Conservation (phyloP, 2,888 invertebrate species). For the Pegoplata infirma region DNA sequence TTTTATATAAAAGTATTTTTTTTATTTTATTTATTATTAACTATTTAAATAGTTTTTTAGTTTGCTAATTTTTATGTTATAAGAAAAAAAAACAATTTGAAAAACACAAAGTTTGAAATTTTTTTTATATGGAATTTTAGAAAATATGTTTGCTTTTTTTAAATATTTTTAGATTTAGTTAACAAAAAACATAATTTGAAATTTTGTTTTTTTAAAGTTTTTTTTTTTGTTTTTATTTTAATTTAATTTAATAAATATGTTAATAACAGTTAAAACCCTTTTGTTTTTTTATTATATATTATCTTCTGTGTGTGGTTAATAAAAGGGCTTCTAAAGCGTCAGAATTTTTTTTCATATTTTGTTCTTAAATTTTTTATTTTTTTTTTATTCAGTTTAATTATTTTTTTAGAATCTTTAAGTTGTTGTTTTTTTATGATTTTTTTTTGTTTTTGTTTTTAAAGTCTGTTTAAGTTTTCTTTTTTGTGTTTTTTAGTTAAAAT, state of each 20-base stretch:
- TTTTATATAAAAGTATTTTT: conserved; percentile 56
- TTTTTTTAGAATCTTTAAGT: conserved; percentile 52
- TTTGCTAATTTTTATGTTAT: conserved; percentile 37
- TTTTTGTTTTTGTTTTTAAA: conserved; percentile 19
- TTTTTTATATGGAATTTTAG: conserved; percentile 36
- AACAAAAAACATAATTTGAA: conserved; percentile 53
- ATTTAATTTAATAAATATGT: conserved; percentile 53
- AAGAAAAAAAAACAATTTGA: conserved; percentile 27
- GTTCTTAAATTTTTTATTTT: conserved; percentile 48
- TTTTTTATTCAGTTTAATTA: conserved; percentile 38
- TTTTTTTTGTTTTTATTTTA: conserved; percentile 35
- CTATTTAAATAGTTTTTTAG: conserved; percentile 52
- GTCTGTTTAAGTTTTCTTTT: conserved; percentile 38
- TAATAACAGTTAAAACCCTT: conserved; percentile 62
- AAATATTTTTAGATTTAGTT: conserved; percentile 25
- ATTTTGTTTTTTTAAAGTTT: conserved; percentile 36
- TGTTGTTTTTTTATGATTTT: conserved; percentile 36
- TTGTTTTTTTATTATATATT: conserved; percentile 29
- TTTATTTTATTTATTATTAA: too few species aligned
- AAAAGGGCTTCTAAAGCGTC: conserved; percentile 64
- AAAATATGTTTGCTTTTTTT: conserved; percentile 29
- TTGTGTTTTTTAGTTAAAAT: conserved; percentile 44
- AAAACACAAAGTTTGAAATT: conserved; percentile 42
- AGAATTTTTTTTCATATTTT: conserved; percentile 51
- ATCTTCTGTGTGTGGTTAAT: conserved; percentile 49